Evolutionary conservation across 2,797 vertebrate species (phyloP), one percentile per base, ranked within the genome.

Genomic region (Notolepis coatsorum): DNA sequence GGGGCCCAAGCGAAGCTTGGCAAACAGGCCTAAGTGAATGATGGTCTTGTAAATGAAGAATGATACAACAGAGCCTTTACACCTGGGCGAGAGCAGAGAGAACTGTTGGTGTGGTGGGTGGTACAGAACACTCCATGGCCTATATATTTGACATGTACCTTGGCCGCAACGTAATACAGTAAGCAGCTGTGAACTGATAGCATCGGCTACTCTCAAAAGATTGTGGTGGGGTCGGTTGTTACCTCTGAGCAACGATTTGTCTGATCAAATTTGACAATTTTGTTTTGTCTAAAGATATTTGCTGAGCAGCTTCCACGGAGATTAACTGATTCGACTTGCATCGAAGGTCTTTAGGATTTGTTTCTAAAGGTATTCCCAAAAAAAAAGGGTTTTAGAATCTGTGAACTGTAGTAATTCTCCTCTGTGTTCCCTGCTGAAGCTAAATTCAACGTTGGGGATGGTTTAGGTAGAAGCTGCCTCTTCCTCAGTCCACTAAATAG

Each of bases 1-100:
- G n/a, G 21, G 9, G 33, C 42, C 49, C 43, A 54, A 37, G 50
- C 46, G 42, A 55, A 15, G 51, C 35, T 41, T 48, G 33, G 43
- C 43, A 17, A 54, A 23, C 21, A 4, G 41, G 33, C 15, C 41
- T 30, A 39, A 46, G 60, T 60, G 61, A 53, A 35, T 54, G 41
- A 27, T 55, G 37, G 30, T 60, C 38, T 37, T 33, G 61, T 53
- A 50, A 45, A 65, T 60, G 28, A 38, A 33, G 46, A 57, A 46
- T 48, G 25, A 58, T 54, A 15, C 18, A 62, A 56, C 57, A 50
- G 37, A 63, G 43, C 27, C 39, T 65, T 45, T 43, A 25, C 67
- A 59, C 60, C 67, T 59, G 39, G 54, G 35, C n/a, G 48, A 7
- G 21, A 61, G 27, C 17, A 25, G 15, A 58, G 18, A 45, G 2